Evolutionary conservation across 2,888 invertebrate genomes (phyloP), one percentile per base, ranked within the genome.

Genomic region (Magallana nippona): DNA sequence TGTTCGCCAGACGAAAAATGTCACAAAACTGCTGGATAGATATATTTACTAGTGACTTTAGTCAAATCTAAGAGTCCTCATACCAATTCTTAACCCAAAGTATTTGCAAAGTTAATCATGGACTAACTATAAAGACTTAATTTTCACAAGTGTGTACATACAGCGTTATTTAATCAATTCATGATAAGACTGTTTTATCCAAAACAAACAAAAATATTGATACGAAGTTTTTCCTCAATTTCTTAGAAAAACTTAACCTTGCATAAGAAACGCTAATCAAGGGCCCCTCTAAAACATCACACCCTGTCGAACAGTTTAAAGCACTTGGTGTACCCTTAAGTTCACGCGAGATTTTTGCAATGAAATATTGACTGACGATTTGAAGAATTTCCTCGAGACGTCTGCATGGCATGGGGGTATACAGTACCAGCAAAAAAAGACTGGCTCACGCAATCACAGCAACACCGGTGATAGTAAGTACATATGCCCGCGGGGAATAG

Each of bases 351-450:
- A 27, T 71, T 71, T 5, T 27, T 32, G 71, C 22, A 71, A 27
- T 60, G 19, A 22, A 22, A 71, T 71, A 27, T 15, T 71, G 71
- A 32, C 71, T 71, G 71, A 71, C 71, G 32, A 71, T 71, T 27
- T 32, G 10, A 71, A 71, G 71, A 71, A 71, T 71, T 71, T 71
- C 32, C 1, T 3, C 11, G 13, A 71, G 32, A 71, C 60, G 17
- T 60, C 60, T 60, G n/a, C n/a, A 17, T 60, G 17, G 8, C 8
- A 44, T 44, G 44, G 8, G 3, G 44, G 44, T 44, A 44, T 44
- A 5, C 15, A 13, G 63, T 32, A 44, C 44, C 44, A 71, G 15
- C 27, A 71, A 71, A 44, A 71, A 1, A 22, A 32, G 22, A 15
- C 32, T 15, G 32, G 71, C 71, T 71, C 71, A 5, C 5, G 71